A percentile compares a stretch with the other conserved stretches of the same genome.
Conservation (phyloP, 2,888 invertebrate genomes). For the Eupithecia abbreviata region DNA sequence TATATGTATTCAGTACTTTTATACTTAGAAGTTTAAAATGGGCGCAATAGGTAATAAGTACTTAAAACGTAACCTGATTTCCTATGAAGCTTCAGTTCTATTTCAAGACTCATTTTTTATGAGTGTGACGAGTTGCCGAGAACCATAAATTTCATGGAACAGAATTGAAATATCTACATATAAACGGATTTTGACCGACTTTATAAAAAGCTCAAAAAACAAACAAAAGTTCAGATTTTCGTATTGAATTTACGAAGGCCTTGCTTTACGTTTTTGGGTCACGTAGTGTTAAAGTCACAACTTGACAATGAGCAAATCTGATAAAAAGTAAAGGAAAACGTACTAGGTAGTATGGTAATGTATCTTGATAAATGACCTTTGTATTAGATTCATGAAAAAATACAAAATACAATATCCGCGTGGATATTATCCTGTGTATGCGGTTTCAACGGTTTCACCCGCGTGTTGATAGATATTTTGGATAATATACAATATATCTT, state of each 20-base stretch:
- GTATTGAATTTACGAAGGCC: constrained; percentile 34
- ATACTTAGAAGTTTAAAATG: neutral
- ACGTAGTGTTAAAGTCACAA: constrained; percentile 38
- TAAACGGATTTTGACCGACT: constrained; percentile 8
- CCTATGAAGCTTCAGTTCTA: neutral
- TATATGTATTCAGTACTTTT: neutral
- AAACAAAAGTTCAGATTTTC: constrained; percentile 16
- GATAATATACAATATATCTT: no score
- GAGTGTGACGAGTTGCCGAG: constrained; percentile 27
- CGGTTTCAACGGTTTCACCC: no score
- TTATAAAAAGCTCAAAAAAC: neutral
- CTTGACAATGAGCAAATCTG: constrained; percentile 42
- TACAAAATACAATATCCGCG: constrained; percentile 15
- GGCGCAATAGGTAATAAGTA: neutral
- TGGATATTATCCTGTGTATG: no score
- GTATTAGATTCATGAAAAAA: neutral
- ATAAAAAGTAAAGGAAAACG: constrained; percentile 35
- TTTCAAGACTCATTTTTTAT: constrained; percentile 21
- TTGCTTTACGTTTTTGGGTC: constrained; percentile 34
- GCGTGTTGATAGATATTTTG: no score
- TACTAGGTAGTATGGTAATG: constrained; percentile 5
- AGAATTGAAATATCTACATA: neutral
- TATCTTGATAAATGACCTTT: constrained; percentile 15
- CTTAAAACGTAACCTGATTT: neutral
- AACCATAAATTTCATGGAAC: constrained; percentile 8